Evolutionary conservation across 2,113 vertebrate species (phyloP).

Genomic region (Acrocephalus kingi): DNA sequence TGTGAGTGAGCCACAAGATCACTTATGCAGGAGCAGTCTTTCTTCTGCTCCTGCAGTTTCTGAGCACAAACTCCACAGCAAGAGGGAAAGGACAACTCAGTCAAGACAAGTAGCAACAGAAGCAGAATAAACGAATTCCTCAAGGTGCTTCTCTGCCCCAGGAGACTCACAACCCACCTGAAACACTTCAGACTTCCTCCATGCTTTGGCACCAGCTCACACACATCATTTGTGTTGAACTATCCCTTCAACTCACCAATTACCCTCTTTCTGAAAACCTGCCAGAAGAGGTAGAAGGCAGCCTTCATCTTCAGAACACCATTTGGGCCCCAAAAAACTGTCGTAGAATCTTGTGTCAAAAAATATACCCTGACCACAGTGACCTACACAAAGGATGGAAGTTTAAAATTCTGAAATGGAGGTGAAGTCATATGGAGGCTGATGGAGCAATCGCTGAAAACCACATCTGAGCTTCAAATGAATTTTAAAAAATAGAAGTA

Average conservation of each 20-base stretch:
- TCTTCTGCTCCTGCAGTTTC: not conserved
- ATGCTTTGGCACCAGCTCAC: not conserved
- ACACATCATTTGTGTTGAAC: not conserved
- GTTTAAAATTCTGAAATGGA: not conserved
- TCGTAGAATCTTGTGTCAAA: accelerated
- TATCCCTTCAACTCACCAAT: not conserved
- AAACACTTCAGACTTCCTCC: not conserved
- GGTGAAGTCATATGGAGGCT: not conserved
- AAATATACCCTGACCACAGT: not conserved
- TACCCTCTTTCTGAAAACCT: not conserved
- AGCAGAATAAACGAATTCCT: not conserved
- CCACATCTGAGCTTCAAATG: not conserved
- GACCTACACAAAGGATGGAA: not conserved
- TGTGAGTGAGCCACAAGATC: not conserved
- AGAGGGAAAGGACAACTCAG: not conserved
- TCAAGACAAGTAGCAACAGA: not conserved
- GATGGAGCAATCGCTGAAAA: accelerated
- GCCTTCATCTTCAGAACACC: not conserved
- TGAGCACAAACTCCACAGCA: not conserved
- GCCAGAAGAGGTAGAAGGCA: not conserved
- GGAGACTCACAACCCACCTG: not conserved
- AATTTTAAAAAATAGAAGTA: not conserved
- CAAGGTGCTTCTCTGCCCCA: not conserved
- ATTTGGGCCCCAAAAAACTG: not conserved
- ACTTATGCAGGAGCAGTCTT: not conserved